phyloP scores from a whole-genome alignment of 2,888 invertebrate species.

The Dicycla oo region DNA sequence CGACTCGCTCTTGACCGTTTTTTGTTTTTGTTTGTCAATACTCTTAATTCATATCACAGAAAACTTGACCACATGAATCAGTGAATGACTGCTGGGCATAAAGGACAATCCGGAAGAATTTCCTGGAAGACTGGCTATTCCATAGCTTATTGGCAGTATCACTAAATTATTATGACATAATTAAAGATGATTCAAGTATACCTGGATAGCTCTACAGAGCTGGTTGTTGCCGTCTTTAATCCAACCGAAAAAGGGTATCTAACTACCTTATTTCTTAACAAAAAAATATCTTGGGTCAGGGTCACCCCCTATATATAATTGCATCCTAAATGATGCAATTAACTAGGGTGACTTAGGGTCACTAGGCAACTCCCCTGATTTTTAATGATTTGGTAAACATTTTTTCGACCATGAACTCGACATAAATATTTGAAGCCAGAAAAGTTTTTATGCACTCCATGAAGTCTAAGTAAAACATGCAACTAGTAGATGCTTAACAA shows the following conservation, averaged over 20 bases:
- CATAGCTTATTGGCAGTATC: background rate
- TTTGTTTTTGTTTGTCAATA: background rate
- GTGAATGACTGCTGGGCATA: background rate
- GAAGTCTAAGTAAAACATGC: constrained; percentile 36
- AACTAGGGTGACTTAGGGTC: background rate
- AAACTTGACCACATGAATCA: background rate
- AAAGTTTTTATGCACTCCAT: constrained; percentile 57
- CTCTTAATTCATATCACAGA: background rate
- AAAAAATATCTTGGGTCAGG: background rate
- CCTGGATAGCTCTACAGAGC: background rate
- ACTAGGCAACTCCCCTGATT: constrained; percentile 46
- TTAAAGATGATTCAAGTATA: background rate
- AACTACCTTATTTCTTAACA: background rate
- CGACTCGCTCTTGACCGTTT: too few relatives aligned
- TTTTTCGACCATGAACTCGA: constrained; percentile 60
- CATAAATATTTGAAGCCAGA: constrained; percentile 33
- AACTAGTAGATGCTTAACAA: constrained; percentile 63
- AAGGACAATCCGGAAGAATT: background rate
- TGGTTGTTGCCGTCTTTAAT: background rate
- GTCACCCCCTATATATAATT: background rate
- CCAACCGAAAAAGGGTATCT: background rate
- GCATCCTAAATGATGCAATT: background rate
- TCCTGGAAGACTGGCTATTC: background rate
- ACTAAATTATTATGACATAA: background rate
- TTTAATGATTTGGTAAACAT: constrained; percentile 51